Conservation (phyloP, 2,797 vertebrate genomes). For the Caiman crocodilus region DNA sequence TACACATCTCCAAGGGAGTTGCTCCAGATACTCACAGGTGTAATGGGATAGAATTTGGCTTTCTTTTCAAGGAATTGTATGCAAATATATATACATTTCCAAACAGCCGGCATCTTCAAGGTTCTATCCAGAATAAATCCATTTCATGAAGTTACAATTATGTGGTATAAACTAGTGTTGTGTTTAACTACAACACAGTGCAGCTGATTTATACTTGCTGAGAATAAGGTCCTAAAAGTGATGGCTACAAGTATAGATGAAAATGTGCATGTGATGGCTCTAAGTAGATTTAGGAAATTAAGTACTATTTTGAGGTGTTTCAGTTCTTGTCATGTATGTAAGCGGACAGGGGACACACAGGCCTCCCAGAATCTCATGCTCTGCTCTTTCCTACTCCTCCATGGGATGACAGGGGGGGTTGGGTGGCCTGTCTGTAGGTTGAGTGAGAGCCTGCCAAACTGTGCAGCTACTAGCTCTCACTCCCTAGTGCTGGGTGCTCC, state of each 20-base stretch:
- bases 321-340: too few relatives aligned
- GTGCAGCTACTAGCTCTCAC: too few relatives aligned
- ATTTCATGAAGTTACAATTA: slow-evolving; percentile 9
- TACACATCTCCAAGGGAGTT: background rate
- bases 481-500: too few relatives aligned
- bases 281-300: background rate
- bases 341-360: too few relatives aligned
- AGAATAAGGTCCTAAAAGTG: slow-evolving; percentile 32
- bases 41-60: background rate
- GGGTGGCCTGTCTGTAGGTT: too few relatives aligned
- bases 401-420: too few relatives aligned
- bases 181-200: background rate
- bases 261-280: background rate
- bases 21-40: background rate
- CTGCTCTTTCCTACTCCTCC: too few relatives aligned
- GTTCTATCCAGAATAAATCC: background rate
- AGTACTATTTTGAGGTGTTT: too few relatives aligned
- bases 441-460: too few relatives aligned
- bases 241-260: background rate
- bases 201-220: background rate
- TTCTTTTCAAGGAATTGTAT: background rate
- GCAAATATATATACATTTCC: background rate
- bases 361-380: too few relatives aligned
- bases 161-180: background rate
- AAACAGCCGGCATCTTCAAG: too few relatives aligned